Evolutionary conservation across 2,113 vertebrate species (phyloP).

Genomic region (Hyla sarda): DNA sequence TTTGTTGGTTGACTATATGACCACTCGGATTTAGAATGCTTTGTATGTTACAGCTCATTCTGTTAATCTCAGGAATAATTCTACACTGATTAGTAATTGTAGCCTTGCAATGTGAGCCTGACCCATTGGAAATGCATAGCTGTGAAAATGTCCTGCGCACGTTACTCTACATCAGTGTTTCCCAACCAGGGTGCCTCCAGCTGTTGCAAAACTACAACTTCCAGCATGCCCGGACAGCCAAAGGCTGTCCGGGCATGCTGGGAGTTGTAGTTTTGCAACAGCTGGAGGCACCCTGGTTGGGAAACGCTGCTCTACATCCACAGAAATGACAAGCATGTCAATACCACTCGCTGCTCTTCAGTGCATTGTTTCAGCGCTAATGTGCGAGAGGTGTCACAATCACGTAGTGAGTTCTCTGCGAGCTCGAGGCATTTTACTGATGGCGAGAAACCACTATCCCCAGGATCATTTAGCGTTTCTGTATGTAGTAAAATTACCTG

Average conservation of each 20-base stretch:
- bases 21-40: conserved; percentile 3
- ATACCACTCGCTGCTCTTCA: background rate
- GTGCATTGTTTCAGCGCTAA: background rate
- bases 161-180: too few species aligned
- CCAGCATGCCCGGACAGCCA: too few species aligned
- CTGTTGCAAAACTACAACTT: too few species aligned
- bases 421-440: conserved; percentile 1
- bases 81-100: conserved; percentile 46
- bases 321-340: background rate
- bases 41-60: background rate
- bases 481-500: background rate
- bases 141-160: conserved; percentile 26
- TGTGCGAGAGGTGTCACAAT: background rate
- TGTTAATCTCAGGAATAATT: conserved; percentile 49
- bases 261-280: too few species aligned
- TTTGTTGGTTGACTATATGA: background rate
- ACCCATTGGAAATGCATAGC: conserved; percentile 17
- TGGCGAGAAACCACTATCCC: background rate
- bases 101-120: conserved; percentile 44
- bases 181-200: too few species aligned
- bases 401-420: background rate
- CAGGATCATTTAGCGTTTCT: background rate
- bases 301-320: too few species aligned
- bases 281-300: too few species aligned
- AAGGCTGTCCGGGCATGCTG: too few species aligned